Percentiles rank a stretch among this genome's conserved stretches.
Conservation (phyloP, 1,140 invertebrate species). For the Drosophila truncata region DNA sequence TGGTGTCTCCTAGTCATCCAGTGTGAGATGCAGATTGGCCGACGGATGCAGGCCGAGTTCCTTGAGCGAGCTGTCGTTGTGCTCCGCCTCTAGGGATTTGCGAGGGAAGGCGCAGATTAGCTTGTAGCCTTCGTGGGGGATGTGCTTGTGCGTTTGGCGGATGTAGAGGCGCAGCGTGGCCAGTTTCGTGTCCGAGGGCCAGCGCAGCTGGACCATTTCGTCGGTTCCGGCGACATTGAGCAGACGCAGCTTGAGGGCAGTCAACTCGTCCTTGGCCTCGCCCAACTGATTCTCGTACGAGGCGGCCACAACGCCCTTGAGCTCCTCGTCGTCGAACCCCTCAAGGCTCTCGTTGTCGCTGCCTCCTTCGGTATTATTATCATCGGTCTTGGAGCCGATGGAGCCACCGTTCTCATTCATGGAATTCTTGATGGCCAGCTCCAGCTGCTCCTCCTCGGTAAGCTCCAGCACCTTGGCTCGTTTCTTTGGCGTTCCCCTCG, state of each 20-base stretch:
- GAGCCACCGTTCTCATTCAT: slow-evolving; percentile 74
- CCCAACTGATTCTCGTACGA: slow-evolving; percentile 77
- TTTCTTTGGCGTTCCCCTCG: slow-evolving; percentile 60
- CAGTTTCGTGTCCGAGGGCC: slow-evolving; percentile 80
- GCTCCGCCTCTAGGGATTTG: slow-evolving; percentile 72
- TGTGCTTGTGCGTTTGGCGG: slow-evolving; percentile 77
- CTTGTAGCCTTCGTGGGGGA: slow-evolving; percentile 75
- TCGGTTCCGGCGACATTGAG: slow-evolving; percentile 69
- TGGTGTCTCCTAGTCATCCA: slow-evolving; percentile 66
- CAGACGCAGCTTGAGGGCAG: slow-evolving; percentile 72
- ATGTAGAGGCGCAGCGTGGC: slow-evolving; percentile 75
- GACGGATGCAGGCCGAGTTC: slow-evolving; percentile 82
- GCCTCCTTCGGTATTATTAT: slow-evolving; percentile 14
- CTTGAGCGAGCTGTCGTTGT: slow-evolving; percentile 68
- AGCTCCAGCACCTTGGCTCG: slow-evolving; percentile 70
- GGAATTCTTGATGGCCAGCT: slow-evolving; percentile 81
- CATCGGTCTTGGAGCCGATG: slow-evolving; percentile 8
- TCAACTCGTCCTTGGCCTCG: slow-evolving; percentile 58
- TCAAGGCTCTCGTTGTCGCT: slow-evolving; percentile 75
- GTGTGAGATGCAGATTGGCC: slow-evolving; percentile 80
- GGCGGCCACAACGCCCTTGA: slow-evolving; percentile 45
- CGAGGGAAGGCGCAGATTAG: slow-evolving; percentile 82
- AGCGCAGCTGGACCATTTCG: slow-evolving; percentile 79
- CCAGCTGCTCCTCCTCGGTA: slow-evolving; percentile 80
- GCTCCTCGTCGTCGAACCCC: slow-evolving; percentile 71